These are phyloP conservation scores for Paracanthobrama guichenoti DNA, from an alignment of 2,113 vertebrate genomes.

Conservation along the genomic window DNA sequence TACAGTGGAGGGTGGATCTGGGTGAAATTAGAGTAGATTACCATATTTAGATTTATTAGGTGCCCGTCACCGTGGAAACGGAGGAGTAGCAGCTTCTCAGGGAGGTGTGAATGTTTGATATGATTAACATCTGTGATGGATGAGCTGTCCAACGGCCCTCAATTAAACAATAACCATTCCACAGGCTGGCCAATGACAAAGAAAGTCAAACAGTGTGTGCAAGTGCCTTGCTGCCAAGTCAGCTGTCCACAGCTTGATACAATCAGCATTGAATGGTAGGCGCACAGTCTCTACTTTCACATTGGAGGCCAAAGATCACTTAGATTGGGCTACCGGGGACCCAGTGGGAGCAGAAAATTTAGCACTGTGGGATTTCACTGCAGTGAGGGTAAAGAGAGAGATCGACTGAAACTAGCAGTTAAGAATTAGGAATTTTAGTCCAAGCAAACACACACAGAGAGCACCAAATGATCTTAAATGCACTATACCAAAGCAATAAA, in stretches of 20 bases:
- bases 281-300: not conserved
- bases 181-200: slow-evolving; percentile 54
- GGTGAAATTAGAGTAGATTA: slow-evolving; percentile 53
- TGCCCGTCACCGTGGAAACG: slow-evolving; percentile 46
- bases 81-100: slow-evolving; percentile 43
- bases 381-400: not conserved
- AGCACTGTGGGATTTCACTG: not conserved
- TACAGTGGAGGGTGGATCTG: slow-evolving; percentile 28
- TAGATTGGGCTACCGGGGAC: not conserved
- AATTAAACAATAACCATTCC: slow-evolving; percentile 59
- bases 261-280: slow-evolving; percentile 27
- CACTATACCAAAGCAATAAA: not conserved
- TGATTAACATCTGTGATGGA: slow-evolving; percentile 58
- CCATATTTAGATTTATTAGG: slow-evolving; percentile 53
- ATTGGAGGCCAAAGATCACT: slow-evolving; percentile 22
- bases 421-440: not conserved
- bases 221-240: slow-evolving; percentile 56
- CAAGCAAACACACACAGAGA: not conserved
- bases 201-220: slow-evolving; percentile 56
- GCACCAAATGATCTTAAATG: not conserved
- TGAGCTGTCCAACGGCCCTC: slow-evolving; percentile 46
- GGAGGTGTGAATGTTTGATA: slow-evolving; percentile 39
- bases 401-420: not conserved
- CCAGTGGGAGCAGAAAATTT: not conserved
- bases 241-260: slow-evolving; percentile 59